phyloP scores from a whole-genome alignment of 2,113 vertebrate species.

The Vicugna pacos region DNA sequence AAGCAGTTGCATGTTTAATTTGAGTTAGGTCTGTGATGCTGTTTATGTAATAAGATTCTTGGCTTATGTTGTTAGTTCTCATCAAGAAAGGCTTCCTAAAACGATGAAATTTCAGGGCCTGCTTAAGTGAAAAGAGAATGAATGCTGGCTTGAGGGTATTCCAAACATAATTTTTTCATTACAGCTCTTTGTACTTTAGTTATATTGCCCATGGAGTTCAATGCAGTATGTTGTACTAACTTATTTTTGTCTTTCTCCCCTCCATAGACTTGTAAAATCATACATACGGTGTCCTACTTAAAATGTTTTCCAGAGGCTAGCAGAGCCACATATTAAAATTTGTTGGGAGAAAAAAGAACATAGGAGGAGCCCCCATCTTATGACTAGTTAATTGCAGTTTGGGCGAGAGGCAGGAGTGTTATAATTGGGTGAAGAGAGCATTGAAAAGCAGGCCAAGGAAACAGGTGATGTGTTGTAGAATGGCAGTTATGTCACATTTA shows the following conservation, averaged over 20 bases:
- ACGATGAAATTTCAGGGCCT: neutral
- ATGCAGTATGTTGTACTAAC: neutral
- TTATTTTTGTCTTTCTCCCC: conserved; percentile 20
- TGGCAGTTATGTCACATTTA: neutral
- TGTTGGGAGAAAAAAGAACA: neutral
- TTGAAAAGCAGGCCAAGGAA: neutral
- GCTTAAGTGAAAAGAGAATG: neutral
- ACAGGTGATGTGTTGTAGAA: neutral
- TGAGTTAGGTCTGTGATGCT: neutral
- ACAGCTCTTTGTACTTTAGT: neutral
- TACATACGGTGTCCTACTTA: neutral
- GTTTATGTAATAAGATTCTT: conserved; percentile 18
- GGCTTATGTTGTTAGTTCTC: neutral
- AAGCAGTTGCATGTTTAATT: conserved; percentile 21
- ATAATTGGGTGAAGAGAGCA: neutral
- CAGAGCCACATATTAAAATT: neutral
- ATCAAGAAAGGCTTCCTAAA: conserved; percentile 36
- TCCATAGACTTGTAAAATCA: neutral
- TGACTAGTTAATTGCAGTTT: neutral
- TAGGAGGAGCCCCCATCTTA: neutral
- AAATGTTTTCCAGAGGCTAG: neutral
- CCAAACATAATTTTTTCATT: conserved; percentile 18
- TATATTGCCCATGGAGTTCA: neutral
- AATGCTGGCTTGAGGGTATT: conserved; percentile 13
- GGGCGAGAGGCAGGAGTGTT: neutral